Conservation (phyloP, 2,797 vertebrate species). For the Phalanger gymnotis region DNA sequence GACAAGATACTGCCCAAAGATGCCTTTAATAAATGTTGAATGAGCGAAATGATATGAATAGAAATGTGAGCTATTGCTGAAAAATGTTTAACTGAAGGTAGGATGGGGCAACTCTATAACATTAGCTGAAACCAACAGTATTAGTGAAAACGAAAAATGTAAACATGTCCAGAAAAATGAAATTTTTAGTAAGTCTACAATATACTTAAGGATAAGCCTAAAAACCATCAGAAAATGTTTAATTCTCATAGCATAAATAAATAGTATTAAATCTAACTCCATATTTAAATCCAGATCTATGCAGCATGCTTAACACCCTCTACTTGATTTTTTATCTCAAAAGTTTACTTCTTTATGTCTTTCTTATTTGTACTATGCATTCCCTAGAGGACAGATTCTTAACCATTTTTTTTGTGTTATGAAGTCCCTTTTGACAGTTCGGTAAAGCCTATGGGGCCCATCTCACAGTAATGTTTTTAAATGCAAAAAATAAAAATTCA, state of each 20-base stretch:
- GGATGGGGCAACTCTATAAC: background rate
- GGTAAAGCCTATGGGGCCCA: background rate
- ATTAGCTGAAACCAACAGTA: background rate
- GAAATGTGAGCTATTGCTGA: background rate
- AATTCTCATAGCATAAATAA: background rate
- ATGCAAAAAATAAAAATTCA: background rate
- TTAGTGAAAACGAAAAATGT: background rate
- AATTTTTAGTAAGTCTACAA: background rate
- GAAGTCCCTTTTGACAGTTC: background rate
- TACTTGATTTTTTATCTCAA: background rate
- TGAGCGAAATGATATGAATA: background rate
- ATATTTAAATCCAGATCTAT: background rate
- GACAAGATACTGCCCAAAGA: background rate
- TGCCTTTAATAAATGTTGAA: background rate
- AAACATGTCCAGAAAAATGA: background rate
- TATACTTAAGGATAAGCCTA: background rate
- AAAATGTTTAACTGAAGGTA: background rate
- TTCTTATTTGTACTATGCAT: background rate
- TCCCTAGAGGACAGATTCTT: background rate
- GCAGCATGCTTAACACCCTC: background rate
- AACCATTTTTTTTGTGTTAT: background rate
- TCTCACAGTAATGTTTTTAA: background rate
- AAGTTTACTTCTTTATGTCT: background rate
- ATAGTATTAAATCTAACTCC: background rate
- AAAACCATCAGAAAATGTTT: background rate